Percentiles rank a stretch among this genome's conserved stretches.
Conservation (phyloP, 1,140 invertebrate genomes). For the Drosophila lowei region DNA sequence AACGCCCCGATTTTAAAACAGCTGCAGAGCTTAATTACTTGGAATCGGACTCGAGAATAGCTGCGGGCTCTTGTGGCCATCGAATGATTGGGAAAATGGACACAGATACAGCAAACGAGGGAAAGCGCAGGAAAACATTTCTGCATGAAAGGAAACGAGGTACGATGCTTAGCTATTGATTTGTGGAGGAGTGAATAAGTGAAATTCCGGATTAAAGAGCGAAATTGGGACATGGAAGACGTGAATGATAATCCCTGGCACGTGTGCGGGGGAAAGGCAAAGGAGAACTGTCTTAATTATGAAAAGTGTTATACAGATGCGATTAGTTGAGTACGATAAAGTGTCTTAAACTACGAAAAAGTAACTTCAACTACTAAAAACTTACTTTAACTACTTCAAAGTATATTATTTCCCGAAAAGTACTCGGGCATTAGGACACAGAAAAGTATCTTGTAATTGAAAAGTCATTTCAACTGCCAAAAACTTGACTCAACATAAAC, state of each 20-base stretch:
- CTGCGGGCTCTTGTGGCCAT: conserved; percentile 27
- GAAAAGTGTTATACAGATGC: no score
- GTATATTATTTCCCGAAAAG: neutral
- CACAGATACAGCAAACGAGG: neutral
- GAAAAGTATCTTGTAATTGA: conserved; percentile 4
- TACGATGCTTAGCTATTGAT: no score
- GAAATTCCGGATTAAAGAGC: neutral
- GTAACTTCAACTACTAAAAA: conserved; percentile 27
- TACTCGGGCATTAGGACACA: conserved; percentile 13
- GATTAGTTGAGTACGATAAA: no score
- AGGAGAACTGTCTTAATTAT: no score
- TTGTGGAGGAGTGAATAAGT: no score
- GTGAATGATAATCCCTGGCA: no score
- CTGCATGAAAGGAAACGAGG: neutral
- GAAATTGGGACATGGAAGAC: no score
- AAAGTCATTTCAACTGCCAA: conserved; percentile 10
- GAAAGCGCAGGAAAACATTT: conserved; percentile 3
- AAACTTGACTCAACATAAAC: no score
- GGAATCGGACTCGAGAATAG: conserved; percentile 15
- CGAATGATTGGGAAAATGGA: conserved; percentile 10
- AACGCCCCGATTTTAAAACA: conserved; percentile 44
- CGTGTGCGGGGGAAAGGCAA: no score
- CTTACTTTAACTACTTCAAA: conserved; percentile 8
- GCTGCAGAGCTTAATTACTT: conserved; percentile 43
- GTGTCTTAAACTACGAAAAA: conserved; percentile 7